These are phyloP conservation scores for Hemichromis elongatus DNA, from an alignment of 2,113 vertebrate genomes.

Conservation along the genomic window DNA sequence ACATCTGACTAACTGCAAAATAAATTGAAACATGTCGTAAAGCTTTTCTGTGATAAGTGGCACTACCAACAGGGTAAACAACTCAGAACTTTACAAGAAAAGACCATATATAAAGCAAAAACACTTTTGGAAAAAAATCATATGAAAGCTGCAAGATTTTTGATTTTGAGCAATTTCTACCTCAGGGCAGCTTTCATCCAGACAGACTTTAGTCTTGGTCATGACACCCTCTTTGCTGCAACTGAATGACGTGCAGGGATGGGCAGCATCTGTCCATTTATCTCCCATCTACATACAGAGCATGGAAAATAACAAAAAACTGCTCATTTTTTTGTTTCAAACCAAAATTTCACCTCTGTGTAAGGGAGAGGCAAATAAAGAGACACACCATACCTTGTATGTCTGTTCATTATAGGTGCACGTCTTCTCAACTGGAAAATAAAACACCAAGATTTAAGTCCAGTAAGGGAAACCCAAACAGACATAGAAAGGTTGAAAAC, in stretches of 20 bases:
- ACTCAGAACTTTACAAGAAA: neutral
- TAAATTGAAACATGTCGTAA: rapidly evolving
- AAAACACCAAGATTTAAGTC: rapidly evolving
- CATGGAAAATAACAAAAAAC: neutral
- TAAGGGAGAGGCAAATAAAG: neutral
- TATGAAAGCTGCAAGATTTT: neutral
- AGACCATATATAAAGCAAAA: neutral
- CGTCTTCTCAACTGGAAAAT: slow-evolving; percentile 61
- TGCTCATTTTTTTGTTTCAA: neutral
- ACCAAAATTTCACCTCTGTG: rapidly evolving
- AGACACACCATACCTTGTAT: slow-evolving; percentile 45
- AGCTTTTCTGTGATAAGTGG: neutral
- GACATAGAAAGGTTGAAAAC: neutral
- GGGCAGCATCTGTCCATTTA: slow-evolving; percentile 39
- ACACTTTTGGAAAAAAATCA: rapidly evolving
- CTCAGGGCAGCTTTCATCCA: slow-evolving; percentile 35
- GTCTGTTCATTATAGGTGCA: slow-evolving; percentile 45
- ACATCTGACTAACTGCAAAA: neutral
- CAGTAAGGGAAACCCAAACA: neutral
- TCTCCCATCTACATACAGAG: slow-evolving; percentile 54
- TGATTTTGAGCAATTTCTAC: neutral
- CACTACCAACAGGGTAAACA: neutral
- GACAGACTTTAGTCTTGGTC: slow-evolving; percentile 36
- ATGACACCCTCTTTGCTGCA: slow-evolving; percentile 49
- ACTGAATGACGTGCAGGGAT: slow-evolving; percentile 48